Evolutionary conservation across 2,113 vertebrate genomes (phyloP), one percentile per base, ranked within the genome.

Genomic region (Columbina picui): DNA sequence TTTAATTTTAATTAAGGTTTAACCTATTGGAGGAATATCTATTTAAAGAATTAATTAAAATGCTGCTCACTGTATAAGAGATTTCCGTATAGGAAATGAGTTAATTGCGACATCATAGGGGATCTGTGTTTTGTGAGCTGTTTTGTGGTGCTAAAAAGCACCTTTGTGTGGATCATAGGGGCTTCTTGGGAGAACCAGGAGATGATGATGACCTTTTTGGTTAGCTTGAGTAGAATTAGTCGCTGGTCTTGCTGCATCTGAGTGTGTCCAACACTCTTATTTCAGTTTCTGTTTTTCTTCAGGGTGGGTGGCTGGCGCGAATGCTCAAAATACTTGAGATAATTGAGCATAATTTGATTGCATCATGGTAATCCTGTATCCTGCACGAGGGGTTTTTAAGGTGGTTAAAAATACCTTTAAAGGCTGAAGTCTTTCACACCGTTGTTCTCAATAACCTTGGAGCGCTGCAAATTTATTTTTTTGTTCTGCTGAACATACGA

Each of bases 21-120:
- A 93, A 94, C 86, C 32, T 94, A 87, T 95, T 93, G 88, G 86
- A 90, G 56, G 86, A 86, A 87, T 89, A 86, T 92, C 52, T 90
- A 90, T 90, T 89, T 68, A 89, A 94, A 87, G 80, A 71, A 95
- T 90, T 96, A 96, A 97, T 96, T 96, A 96, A 96, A 84, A 91
- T 61, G 56, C 93, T 27, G 36, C 82, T 91, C 7, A 4, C 84
- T 53, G 17, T 73, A n/a, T 74, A 83, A 90, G 90, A 87, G 63
- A 77, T 85, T 85, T 41, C 45, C 29, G 52, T 77, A 26, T 73
- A 93, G 93, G 91, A 96, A 95, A 93, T 87, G 36, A 90, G 70
- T 63, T 96, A 91, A 95, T 87, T 91, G 87, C 23, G 0, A 15
- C 90, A 95, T 95, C 77, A 25, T 27, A 59, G 43, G 63, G 70